These are phyloP conservation scores for Hemicordylus capensis DNA, from an alignment of 2,113 vertebrate species.

Conservation along the genomic window DNA sequence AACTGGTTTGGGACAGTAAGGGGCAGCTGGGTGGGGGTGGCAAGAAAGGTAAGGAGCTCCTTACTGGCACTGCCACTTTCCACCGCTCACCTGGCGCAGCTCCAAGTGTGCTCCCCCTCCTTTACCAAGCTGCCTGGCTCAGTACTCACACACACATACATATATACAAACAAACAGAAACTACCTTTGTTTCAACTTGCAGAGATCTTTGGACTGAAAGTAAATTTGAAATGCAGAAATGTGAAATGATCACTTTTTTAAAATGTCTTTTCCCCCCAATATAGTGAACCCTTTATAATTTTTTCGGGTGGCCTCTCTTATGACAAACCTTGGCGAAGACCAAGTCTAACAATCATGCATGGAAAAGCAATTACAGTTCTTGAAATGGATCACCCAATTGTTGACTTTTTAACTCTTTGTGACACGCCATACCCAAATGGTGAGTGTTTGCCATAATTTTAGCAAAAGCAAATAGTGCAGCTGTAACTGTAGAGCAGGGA, in stretches of 20 bases:
- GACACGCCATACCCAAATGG: constrained; percentile 97
- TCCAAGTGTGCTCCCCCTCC: too few species aligned
- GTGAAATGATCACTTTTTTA: not conserved
- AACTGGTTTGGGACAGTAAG: too few species aligned
- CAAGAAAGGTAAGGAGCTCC: too few species aligned
- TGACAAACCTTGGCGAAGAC: constrained; percentile 92
- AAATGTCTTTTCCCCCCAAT: constrained; percentile 40
- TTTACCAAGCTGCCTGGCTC: too few species aligned
- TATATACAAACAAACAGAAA: not conserved
- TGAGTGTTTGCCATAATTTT: constrained; percentile 69
- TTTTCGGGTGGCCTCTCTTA: constrained; percentile 97
- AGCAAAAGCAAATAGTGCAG: not conserved
- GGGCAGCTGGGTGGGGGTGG: too few species aligned
- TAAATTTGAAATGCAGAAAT: not conserved
- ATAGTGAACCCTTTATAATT: constrained; percentile 93
- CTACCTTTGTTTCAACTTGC: constrained; percentile 5
- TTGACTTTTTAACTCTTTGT: constrained; percentile 96
- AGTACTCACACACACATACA: too few species aligned
- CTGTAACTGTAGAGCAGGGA: not conserved
- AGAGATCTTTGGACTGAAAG: not conserved
- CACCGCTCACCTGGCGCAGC: too few species aligned
- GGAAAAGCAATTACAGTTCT: constrained; percentile 97
- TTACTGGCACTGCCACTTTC: too few species aligned
- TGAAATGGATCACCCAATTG: constrained; percentile 98
- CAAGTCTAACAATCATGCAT: constrained; percentile 97